Base-by-base conservation (phyloP, 2,888 invertebrate species). In the Lepidocyrtoides sp. region DNA sequence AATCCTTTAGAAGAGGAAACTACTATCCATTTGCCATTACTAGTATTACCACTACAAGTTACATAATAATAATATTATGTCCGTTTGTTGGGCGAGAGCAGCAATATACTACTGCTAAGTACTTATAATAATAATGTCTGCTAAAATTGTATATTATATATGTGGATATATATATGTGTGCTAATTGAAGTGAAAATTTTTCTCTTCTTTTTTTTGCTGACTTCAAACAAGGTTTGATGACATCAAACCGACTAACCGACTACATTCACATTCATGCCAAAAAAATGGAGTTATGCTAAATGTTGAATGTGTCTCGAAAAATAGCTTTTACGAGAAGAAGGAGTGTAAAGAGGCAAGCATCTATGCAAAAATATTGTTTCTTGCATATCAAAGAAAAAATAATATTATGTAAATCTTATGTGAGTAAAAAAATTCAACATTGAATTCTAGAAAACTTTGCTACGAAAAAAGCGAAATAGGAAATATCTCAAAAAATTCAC, bases 161-260 rank as follows among this genome's bases (percentile, higher is more conserved):
- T 41, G 41, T 12, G 12, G 48, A 66, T 12, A 26, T 75, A 48
- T 81, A 41, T 82, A 29, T 57, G 82, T 89, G 82, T 72, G 89
- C 89, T 89, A 89, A 89, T 89, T 89, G 89, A 89, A 89, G 89
- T 82, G 89, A 89, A 81, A 72, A 81, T 89, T 81, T 79, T 89
- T 79, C 51, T 81, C 86, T 44, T 82, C 82, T 81, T n/a, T n/a
- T n/a, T n/a, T n/a, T 54, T 72, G 81, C 82, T 89, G 81, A 79
- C 87, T 72, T 84, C 26, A 88, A 88, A 81, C 87, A 88, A 88
- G 87, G 81, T 89, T 89, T 89, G 89, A 89, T 89, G 89, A 72
- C 89, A 89, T 89, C 89, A 89, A 89, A 89, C 82, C 82, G 57
- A 89, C 72, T 81, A 81, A 66, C 87, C 81, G 79, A 81, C 79